phyloP scores from a whole-genome alignment of 2,113 vertebrate genomes.

The Leiothrix lutea region DNA sequence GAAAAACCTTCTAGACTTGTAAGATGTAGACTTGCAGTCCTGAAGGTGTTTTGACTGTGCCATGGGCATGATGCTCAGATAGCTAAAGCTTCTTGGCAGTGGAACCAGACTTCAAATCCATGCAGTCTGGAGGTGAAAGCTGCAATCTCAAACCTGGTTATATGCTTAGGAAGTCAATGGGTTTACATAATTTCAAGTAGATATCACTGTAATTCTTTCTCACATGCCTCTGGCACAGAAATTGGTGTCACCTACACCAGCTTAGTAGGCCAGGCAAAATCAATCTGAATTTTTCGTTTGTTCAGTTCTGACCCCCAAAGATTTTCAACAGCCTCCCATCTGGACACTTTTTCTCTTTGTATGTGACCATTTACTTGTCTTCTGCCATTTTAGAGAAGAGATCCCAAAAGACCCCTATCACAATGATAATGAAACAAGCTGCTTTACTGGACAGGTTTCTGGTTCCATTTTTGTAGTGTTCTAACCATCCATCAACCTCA shows the following conservation, averaged over 20 bases:
- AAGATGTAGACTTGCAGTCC: not conserved
- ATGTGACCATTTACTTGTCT: not conserved
- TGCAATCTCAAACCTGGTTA: not conserved
- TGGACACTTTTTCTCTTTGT: not conserved
- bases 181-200: not conserved
- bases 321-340: not conserved
- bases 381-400: constrained; percentile 29
- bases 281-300: not conserved
- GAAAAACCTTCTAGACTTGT: not conserved
- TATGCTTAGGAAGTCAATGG: not conserved
- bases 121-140: not conserved
- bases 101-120: not conserved
- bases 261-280: not conserved
- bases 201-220: not conserved
- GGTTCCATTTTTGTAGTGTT: constrained; percentile 34
- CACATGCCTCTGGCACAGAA: not conserved
- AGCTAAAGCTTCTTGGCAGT: not conserved
- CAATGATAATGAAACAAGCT: constrained; percentile 7
- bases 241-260: not conserved
- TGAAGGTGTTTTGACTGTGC: not conserved
- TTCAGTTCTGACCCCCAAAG: not conserved
- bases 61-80: not conserved
- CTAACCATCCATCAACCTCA: constrained; percentile 37
- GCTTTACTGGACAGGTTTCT: constrained; percentile 52
- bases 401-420: constrained; percentile 12